Percentiles rank a stretch among this genome's conserved stretches.
Evolutionary conservation across 2,888 invertebrate genomes (phyloP).

Genomic region (Barypeithes pellucidus): DNA sequence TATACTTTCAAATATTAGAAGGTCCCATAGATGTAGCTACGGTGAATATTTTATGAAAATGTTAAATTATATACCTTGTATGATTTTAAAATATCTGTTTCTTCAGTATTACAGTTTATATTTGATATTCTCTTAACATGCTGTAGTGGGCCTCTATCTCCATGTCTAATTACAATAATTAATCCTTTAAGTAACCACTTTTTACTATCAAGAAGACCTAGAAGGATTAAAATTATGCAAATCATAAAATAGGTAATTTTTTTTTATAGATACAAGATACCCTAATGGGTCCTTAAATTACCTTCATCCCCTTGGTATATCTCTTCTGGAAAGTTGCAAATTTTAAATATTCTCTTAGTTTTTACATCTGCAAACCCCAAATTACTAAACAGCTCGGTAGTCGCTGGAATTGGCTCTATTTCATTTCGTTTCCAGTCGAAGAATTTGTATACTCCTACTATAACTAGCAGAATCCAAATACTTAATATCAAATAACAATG

Average conservation of each 20-base stretch:
- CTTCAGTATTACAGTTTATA: conserved; percentile 80
- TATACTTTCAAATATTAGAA: too few species aligned
- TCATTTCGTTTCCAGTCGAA: conserved; percentile 70
- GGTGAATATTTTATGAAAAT: too few species aligned
- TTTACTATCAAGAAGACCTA: conserved; percentile 69
- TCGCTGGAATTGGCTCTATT: conserved; percentile 55
- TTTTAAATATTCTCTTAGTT: conserved; percentile 78
- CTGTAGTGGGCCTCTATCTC: conserved; percentile 90
- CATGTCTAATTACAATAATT: conserved; percentile 87
- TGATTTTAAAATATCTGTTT: conserved; percentile 64
- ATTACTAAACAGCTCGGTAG: conserved; percentile 66
- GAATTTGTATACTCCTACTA: conserved; percentile 87
- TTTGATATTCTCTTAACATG: conserved; percentile 85
- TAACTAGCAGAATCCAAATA: conserved; percentile 86
- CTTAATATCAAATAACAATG: conserved; percentile 88
- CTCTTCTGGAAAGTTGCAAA: conserved; percentile 83
- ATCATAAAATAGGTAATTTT: neutral
- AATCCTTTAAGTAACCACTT: conserved; percentile 81
- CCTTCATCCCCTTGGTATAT: conserved; percentile 84
- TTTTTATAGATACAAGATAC: neutral
- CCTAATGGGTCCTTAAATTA: conserved; percentile 65
- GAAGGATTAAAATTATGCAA: neutral
- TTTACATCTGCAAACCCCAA: conserved; percentile 75
- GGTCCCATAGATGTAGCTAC: too few species aligned
- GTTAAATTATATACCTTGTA: conserved; percentile 66